Conservation (phyloP, 2,797 vertebrate genomes). For the Coendou prehensilis region DNA sequence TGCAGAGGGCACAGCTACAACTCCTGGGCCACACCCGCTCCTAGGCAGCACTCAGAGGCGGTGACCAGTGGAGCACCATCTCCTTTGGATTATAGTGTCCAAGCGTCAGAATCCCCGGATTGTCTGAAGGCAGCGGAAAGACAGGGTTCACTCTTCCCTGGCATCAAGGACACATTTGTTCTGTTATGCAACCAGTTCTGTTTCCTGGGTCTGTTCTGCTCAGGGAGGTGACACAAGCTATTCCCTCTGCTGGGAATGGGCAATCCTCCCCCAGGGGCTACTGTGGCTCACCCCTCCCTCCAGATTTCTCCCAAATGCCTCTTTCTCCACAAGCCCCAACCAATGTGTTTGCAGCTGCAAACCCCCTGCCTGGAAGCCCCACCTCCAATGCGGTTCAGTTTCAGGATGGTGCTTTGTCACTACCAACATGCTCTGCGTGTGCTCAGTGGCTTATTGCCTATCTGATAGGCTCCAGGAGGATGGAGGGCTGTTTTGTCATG, state of each 20-base stretch:
- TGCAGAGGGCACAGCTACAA: no score
- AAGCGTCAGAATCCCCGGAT: neutral
- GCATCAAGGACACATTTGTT: no score
- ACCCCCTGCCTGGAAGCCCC: fast-evolving
- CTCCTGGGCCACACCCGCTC: neutral
- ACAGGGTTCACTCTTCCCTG: neutral
- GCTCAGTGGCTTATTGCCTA: neutral
- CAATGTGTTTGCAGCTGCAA: neutral
- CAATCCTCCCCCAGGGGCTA: fast-evolving
- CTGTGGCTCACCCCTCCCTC: fast-evolving
- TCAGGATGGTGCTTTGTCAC: neutral
- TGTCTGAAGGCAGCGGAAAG: fast-evolving
- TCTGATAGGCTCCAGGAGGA: neutral
- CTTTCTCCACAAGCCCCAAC: neutral
- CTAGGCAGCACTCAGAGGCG: neutral
- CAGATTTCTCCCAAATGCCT: neutral
- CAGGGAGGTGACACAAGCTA: neutral
- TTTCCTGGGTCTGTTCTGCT: neutral
- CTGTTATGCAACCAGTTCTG: neutral
- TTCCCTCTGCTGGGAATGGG: neutral
- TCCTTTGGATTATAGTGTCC: neutral
- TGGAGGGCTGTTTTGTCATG: neutral
- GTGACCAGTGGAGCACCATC: fast-evolving
- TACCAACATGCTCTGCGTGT: fast-evolving
- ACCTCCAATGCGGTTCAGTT: neutral